A percentile compares a stretch with the other conserved stretches of the same genome.
Evolutionary conservation across 2,888 invertebrate species (phyloP).

Genomic region (Chirona hameri): DNA sequence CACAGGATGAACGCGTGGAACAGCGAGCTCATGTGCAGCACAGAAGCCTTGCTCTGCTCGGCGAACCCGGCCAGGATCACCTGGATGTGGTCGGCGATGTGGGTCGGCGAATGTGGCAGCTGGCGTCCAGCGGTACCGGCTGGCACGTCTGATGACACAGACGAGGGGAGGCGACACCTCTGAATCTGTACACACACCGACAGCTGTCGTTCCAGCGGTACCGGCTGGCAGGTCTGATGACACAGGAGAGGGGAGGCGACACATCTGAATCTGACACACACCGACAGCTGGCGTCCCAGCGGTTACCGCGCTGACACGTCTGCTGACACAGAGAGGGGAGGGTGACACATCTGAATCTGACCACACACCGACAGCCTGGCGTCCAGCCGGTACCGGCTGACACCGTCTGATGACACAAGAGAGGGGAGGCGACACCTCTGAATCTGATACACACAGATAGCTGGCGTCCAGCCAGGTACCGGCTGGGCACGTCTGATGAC

Average conservation of each 20-base stretch:
- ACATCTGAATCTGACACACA: too few relatives aligned
- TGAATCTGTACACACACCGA: not conserved
- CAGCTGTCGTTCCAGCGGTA: too few relatives aligned
- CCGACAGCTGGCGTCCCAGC: too few relatives aligned
- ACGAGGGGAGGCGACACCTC: not conserved
- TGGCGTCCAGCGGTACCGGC: conserved; percentile 93
- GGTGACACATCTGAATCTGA: not conserved
- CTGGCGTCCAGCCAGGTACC: not conserved
- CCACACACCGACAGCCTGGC: too few relatives aligned
- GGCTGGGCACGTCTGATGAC: too few relatives aligned
- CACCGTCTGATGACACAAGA: too few relatives aligned
- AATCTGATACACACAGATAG: too few relatives aligned
- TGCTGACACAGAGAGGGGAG: not conserved
- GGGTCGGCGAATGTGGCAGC: conserved; percentile 95
- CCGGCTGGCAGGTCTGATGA: too few relatives aligned
- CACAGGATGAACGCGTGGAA: conserved; percentile 97
- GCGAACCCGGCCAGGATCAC: conserved; percentile 95
- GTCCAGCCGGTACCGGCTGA: too few relatives aligned
- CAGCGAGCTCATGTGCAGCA: conserved; percentile 90
- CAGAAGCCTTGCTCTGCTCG: conserved; percentile 87
- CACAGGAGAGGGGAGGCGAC: too few relatives aligned
- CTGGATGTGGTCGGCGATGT: conserved; percentile 95
- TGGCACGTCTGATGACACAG: conserved; percentile 51
- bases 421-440: too few relatives aligned
- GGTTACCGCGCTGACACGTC: too few relatives aligned